A percentile compares a stretch with the other conserved stretches of the same genome.
Evolutionary conservation across 2,797 vertebrate genomes (phyloP).

Genomic region (Chanos chanos): DNA sequence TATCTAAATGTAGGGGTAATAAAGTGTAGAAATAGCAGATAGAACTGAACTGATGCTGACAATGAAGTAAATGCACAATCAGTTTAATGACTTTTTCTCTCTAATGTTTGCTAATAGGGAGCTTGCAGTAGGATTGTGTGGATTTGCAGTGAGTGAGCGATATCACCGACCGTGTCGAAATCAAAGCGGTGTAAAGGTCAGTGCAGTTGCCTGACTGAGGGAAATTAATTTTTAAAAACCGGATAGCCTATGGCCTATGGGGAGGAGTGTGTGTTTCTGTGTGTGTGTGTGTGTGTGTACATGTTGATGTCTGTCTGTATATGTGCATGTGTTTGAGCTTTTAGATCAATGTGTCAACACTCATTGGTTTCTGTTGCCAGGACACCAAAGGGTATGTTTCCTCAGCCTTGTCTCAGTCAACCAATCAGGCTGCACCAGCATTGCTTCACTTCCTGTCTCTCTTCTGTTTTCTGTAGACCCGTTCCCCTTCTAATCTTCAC

Average conservation of each 20-base stretch:
- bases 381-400: slow-evolving; percentile 18
- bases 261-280: not conserved
- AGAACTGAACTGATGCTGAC: not conserved
- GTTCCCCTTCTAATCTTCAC: too few relatives aligned
- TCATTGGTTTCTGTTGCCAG: slow-evolving; percentile 9
- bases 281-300: not conserved
- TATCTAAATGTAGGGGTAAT: too few relatives aligned
- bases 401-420: slow-evolving; percentile 19
- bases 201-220: not conserved
- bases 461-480: too few relatives aligned
- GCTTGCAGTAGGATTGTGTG: too few relatives aligned
- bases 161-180: not conserved
- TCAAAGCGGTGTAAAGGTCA: not conserved
- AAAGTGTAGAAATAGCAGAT: not conserved
- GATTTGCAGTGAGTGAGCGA: too few relatives aligned
- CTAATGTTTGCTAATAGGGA: too few relatives aligned
- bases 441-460: not conserved
- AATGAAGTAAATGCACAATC: too few relatives aligned
- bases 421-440: not conserved
- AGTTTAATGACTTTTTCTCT: too few relatives aligned
- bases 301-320: not conserved
- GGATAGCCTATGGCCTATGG: too few relatives aligned
- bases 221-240: slow-evolving; percentile 1
- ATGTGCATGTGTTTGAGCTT: not conserved
- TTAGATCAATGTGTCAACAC: not conserved